These are phyloP conservation scores for Melanchra persicariae DNA, from an alignment of 2,888 invertebrate genomes.

Conservation along the genomic window DNA sequence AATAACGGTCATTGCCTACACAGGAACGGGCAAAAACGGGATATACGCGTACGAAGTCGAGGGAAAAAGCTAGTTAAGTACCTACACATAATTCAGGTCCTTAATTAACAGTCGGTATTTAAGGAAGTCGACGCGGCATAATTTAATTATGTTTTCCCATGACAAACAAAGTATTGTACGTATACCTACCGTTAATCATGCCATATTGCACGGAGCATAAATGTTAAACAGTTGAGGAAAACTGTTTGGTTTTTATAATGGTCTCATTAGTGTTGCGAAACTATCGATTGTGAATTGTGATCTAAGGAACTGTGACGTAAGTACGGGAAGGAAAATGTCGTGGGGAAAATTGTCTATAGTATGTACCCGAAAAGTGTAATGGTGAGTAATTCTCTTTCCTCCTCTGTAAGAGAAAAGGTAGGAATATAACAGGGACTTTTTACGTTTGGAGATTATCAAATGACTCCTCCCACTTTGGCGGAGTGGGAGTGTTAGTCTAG, in stretches of 20 bases:
- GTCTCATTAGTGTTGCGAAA: constrained; percentile 16
- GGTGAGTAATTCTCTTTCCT: too few relatives aligned
- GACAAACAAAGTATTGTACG: not conserved
- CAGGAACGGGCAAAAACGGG: too few relatives aligned
- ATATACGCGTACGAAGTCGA: too few relatives aligned
- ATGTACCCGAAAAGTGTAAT: too few relatives aligned
- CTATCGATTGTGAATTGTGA: constrained; percentile 20
- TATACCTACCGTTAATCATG: not conserved
- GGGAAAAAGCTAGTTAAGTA: too few relatives aligned
- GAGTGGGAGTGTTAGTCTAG: too few relatives aligned
- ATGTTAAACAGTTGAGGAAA: constrained; percentile 19
- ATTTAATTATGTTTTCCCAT: constrained; percentile 15
- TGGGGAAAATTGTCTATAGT: not conserved
- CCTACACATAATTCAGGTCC: too few relatives aligned
- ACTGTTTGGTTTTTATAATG: constrained; percentile 27
- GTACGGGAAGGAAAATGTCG: not conserved
- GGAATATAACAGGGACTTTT: too few relatives aligned
- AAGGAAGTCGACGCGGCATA: constrained; percentile 14
- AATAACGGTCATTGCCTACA: too few relatives aligned
- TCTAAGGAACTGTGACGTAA: not conserved
- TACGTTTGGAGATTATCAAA: too few relatives aligned
- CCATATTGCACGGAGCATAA: not conserved
- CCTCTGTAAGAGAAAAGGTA: too few relatives aligned
- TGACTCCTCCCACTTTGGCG: too few relatives aligned
- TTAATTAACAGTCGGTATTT: not conserved